Conservation (phyloP, 1,140 invertebrate species). For the Halotydeus destructor region DNA sequence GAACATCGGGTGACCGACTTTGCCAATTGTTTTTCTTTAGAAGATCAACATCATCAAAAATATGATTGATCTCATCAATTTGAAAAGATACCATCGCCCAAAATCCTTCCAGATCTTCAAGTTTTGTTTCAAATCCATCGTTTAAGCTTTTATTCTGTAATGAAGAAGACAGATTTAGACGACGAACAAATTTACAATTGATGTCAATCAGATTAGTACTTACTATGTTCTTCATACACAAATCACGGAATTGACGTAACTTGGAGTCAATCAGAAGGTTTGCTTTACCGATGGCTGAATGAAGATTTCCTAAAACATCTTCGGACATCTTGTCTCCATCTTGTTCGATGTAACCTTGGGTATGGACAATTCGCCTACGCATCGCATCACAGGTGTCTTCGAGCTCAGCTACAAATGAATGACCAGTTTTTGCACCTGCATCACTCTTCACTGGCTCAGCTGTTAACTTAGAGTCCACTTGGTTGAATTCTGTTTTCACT, state of each 20-base stretch:
- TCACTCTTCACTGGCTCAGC: background rate
- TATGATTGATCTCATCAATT: constrained; percentile 50
- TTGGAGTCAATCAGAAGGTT: constrained; percentile 68
- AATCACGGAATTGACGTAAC: constrained; percentile 77
- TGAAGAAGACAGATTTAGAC: constrained; percentile 12
- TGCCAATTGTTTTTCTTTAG: constrained; percentile 48
- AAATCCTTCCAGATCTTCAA: constrained; percentile 73
- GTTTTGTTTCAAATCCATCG: constrained; percentile 65
- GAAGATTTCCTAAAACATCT: constrained; percentile 54
- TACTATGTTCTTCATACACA: constrained; percentile 59
- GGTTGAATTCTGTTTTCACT: no score
- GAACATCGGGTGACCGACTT: background rate
- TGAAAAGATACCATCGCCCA: constrained; percentile 93
- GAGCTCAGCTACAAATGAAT: constrained; percentile 48
- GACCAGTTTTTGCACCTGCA: constrained; percentile 36
- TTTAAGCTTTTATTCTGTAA: constrained; percentile 39
- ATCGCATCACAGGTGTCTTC: constrained; percentile 46
- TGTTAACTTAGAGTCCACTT: no score
- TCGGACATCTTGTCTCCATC: constrained; percentile 35
- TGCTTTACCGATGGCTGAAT: constrained; percentile 74
- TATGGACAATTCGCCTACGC: constrained; percentile 37
- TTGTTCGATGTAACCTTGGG: constrained; percentile 40
- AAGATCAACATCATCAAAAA: constrained; percentile 50
- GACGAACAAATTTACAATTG: constrained; percentile 7
- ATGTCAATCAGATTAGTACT: constrained; percentile 21